phyloP scores from a whole-genome alignment of 1,140 invertebrate species.

The Sminthurides bifidus region DNA sequence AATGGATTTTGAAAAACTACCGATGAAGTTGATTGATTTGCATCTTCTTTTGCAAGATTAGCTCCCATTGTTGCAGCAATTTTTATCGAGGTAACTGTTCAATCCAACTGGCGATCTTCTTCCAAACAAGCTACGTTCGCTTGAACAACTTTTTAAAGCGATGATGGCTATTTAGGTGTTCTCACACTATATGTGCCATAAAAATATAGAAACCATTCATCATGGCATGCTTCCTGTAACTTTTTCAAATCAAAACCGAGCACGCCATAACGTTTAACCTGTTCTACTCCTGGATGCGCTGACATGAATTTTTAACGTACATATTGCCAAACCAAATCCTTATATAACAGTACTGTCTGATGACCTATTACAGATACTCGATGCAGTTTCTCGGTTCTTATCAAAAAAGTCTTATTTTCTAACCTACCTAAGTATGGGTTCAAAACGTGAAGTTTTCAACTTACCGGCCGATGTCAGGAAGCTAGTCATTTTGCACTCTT shows the following conservation, averaged over 20 bases:
- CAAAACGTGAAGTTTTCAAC: neutral
- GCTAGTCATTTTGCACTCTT: slow-evolving; percentile 15
- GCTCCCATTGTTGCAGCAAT: slow-evolving; percentile 4
- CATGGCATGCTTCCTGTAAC: no score
- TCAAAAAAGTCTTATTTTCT: neutral
- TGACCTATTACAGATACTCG: neutral
- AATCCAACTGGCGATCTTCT: no score
- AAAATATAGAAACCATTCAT: no score
- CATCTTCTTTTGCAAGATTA: slow-evolving; percentile 15
- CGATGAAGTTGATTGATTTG: neutral
- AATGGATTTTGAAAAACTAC: neutral
- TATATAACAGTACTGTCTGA: neutral
- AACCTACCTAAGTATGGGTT: neutral
- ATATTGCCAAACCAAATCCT: neutral
- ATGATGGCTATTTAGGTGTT: neutral
- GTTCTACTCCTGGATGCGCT: neutral
- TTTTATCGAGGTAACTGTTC: no score
- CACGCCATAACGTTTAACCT: no score
- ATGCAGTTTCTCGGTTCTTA: neutral
- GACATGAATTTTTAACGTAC: neutral
- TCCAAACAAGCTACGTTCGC: neutral
- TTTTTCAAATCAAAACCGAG: no score
- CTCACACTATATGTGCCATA: neutral
- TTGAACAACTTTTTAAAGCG: no score
- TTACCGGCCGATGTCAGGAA: slow-evolving; percentile 26